Percentiles rank a stretch among this genome's conserved stretches.
These are phyloP conservation scores for Polietes domitor DNA, from an alignment of 2,888 invertebrate genomes.

Conservation along the genomic window DNA sequence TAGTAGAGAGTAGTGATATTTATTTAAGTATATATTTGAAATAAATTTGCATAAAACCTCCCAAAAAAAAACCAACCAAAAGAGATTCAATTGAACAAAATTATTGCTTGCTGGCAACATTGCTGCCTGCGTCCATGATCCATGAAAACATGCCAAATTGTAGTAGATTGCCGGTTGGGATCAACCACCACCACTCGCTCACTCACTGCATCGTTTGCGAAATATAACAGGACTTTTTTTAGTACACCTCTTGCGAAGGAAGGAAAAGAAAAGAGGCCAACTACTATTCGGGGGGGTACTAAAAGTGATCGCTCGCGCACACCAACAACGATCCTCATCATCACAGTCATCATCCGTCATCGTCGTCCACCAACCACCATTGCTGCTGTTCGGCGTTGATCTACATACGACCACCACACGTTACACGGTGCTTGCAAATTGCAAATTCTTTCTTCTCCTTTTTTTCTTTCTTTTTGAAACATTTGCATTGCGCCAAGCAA, in stretches of 20 bases:
- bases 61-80: neutral
- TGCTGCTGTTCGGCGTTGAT: conserved; percentile 50
- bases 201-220: neutral
- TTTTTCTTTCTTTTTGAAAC: conserved; percentile 29
- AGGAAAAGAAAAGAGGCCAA: conserved; percentile 12
- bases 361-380: conserved; percentile 38
- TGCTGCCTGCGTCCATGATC: neutral
- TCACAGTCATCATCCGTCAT: conserved; percentile 40
- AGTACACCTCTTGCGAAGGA: conserved; percentile 41
- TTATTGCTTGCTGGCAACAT: conserved; percentile 37
- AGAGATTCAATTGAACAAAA: no score
- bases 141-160: conserved; percentile 23
- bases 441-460: neutral
- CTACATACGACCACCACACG: conserved; percentile 21
- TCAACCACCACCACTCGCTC: conserved; percentile 24
- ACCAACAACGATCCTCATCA: conserved; percentile 29
- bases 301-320: conserved; percentile 19
- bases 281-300: neutral
- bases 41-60: conserved; percentile 24
- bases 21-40: neutral
- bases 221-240: conserved; percentile 62
- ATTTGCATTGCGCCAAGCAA: neutral
- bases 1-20: neutral
- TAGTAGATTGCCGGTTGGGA: conserved; percentile 36
- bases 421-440: conserved; percentile 43